Base-by-base conservation (phyloP, 2,888 invertebrate genomes). In the Aphidoletes aphidimyza region DNA sequence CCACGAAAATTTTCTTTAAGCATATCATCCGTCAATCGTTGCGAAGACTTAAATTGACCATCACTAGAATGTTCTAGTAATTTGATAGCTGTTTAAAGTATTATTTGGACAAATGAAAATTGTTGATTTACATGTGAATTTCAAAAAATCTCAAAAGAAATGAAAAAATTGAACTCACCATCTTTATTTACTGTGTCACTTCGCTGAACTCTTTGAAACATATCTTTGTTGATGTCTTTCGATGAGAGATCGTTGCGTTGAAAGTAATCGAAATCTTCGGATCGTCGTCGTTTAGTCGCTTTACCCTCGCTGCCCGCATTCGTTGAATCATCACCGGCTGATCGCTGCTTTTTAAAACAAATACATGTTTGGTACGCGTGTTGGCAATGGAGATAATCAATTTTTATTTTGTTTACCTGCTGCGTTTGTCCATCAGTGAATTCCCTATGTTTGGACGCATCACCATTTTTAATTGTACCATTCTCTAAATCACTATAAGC, bases 191-290 rank as follows among this genome's bases (percentile, higher is more conserved):
- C 14, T 8, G 0, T 69, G 69, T 69, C 69, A 30, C 2, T 17
- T 11, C 69, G 69, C 14, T 30, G 69, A 69, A 69, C 11, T 37
- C 81, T 81, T 17, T 19, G 37, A 81, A 37, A 81, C 37, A 36
- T 81, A n/a, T 37, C 22, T 81, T 36, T 81, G 22, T 14, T 81
- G 81, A 37, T 81, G 22, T 81, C 81, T 81, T 81, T 81, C n/a
- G 37, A 81, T 3, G 81, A 6, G n/a, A 37, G 37, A n/a, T 81
- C 81, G 37, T 81, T 81, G 5, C 37, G 17, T n/a, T 37, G 81
- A 37, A 37, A 81, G n/a, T 8, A 37, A 81, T 81, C 92, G 19
- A 54, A 49, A 84, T 93, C 91, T 84, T 92, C 91, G 84, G 85
- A 84, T 83, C 85, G 84, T 17, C 84, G 84, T 83, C 85, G 45